Percentiles rank a stretch among this genome's conserved stretches.
Evolutionary conservation across 2,113 vertebrate species (phyloP).

Genomic region (Mixornis gularis): DNA sequence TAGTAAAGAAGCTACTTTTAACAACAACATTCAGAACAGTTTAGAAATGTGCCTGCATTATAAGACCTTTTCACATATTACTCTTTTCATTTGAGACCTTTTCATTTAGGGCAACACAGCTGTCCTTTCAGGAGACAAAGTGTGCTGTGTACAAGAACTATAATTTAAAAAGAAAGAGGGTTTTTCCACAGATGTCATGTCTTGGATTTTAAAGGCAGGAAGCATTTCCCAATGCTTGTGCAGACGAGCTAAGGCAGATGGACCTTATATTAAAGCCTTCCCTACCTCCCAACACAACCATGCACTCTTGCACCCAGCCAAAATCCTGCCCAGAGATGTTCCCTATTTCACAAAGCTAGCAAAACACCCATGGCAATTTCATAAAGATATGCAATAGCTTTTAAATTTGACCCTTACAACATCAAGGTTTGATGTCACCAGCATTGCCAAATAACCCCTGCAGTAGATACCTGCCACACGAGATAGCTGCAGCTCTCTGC

Average conservation of each 20-base stretch:
- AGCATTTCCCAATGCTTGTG: neutral
- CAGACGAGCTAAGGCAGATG: neutral
- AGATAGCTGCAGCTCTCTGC: neutral
- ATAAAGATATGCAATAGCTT: neutral
- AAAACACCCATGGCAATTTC: neutral
- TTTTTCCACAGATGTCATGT: neutral
- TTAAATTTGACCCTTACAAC: neutral
- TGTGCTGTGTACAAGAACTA: neutral
- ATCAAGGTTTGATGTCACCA: neutral
- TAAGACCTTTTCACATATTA: neutral
- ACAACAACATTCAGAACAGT: neutral
- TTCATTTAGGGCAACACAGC: neutral
- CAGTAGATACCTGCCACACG: accelerated
- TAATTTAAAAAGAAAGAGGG: neutral
- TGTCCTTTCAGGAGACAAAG: neutral
- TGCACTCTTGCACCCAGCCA: neutral
- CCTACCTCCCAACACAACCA: neutral
- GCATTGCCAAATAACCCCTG: neutral
- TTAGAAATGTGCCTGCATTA: neutral
- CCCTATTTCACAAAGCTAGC: neutral
- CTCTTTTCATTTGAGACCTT: neutral
- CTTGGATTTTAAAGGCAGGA: slow-evolving; percentile 1
- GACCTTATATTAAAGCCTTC: neutral
- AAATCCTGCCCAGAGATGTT: neutral
- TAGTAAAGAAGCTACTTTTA: neutral